Conservation (phyloP, 2,888 invertebrate species). For the Ectobius pallidus region DNA sequence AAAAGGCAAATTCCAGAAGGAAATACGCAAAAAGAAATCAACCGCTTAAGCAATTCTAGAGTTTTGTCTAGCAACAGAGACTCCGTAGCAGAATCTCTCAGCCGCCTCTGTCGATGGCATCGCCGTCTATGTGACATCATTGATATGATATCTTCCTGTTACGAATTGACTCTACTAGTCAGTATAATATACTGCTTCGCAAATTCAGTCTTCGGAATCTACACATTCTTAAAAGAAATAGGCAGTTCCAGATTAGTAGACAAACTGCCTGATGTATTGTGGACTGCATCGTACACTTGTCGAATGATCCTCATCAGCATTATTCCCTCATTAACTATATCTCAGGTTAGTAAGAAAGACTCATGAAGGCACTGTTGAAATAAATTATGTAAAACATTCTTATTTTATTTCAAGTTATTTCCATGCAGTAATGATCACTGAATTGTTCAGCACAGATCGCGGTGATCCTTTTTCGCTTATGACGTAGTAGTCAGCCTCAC, state of each 20-base stretch:
- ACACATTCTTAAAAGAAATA: not conserved
- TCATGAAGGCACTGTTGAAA: too few relatives aligned
- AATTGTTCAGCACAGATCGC: too few relatives aligned
- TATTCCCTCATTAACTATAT: not conserved
- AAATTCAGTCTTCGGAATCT: not conserved
- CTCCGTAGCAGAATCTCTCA: not conserved
- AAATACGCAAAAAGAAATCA: too few relatives aligned
- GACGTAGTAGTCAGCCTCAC: too few relatives aligned
- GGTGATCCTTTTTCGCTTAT: too few relatives aligned
- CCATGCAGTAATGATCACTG: too few relatives aligned
- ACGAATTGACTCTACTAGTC: not conserved
- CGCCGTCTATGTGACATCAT: slow-evolving; percentile 5
- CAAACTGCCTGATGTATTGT: not conserved
- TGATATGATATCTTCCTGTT: not conserved
- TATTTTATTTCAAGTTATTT: too few relatives aligned
- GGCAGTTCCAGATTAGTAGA: too few relatives aligned
- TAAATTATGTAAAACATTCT: too few relatives aligned
- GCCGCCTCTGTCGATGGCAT: not conserved
- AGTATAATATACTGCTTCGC: not conserved
- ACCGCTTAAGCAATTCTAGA: too few relatives aligned
- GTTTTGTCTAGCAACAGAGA: too few relatives aligned
- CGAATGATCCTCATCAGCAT: not conserved
- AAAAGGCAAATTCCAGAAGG: too few relatives aligned
- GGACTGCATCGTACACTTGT: not conserved
- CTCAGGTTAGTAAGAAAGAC: not conserved